A percentile compares a stretch with the other conserved stretches of the same genome.
These are phyloP conservation scores for Ciconia nigra DNA, from an alignment of 2,797 vertebrate genomes.

Conservation along the genomic window DNA sequence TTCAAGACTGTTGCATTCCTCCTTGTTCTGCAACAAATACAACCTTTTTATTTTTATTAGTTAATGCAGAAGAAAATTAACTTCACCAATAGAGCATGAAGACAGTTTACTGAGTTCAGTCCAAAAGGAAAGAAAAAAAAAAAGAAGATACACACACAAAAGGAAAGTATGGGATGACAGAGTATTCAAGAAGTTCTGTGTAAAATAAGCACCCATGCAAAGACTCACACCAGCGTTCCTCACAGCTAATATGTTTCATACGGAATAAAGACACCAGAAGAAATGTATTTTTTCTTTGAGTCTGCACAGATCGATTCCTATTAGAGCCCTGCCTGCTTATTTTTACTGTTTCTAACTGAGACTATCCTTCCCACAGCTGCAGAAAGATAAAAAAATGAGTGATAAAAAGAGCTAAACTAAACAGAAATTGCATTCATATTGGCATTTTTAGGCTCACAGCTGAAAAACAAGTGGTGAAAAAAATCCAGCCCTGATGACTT, in stretches of 20 bases:
- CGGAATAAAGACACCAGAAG: not conserved
- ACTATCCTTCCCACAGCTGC: not conserved
- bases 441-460: not conserved
- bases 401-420: not conserved
- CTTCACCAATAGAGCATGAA: not conserved
- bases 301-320: not conserved
- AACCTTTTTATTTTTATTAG: not conserved
- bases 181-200: not conserved
- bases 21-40: not conserved
- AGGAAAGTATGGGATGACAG: not conserved
- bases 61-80: not conserved
- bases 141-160: accelerated
- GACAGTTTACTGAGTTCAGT: not conserved
- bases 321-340: not conserved
- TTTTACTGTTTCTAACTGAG: not conserved
- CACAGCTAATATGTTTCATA: not conserved
- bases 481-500: not conserved
- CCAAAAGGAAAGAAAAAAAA: not conserved
- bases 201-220: not conserved
- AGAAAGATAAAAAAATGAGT: not conserved
- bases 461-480: not conserved
- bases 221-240: not conserved
- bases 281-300: not conserved
- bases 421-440: not conserved
- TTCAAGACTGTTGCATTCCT: not conserved